Conservation (phyloP, 37 sponge, comb jelly and placozoan species). For the Cladorhizidae sp. region DNA sequence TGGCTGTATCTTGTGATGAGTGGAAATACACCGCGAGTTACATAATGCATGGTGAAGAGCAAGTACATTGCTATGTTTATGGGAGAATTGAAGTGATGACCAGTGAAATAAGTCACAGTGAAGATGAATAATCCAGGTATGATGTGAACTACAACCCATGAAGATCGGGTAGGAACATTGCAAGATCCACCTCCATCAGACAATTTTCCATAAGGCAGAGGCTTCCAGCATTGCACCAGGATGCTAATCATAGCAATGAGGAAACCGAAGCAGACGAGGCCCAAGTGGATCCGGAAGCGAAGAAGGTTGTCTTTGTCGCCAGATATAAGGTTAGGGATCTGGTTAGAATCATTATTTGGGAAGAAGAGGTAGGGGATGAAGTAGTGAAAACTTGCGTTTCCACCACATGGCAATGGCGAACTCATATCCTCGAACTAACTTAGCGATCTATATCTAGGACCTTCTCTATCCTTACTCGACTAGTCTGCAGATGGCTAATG, state of each 20-base stretch:
- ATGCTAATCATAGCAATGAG: constrained; percentile 52
- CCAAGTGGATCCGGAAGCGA: constrained; percentile 71
- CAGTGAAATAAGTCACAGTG: constrained; percentile 55
- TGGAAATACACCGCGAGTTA: constrained; percentile 58
- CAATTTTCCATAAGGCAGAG: constrained; percentile 73
- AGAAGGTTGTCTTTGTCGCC: constrained; percentile 6
- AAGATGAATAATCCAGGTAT: constrained; percentile 64
- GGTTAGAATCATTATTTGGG: not conserved
- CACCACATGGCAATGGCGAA: not conserved
- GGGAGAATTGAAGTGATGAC: constrained; percentile 16
- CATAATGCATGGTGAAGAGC: constrained; percentile 67
- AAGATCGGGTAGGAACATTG: constrained; percentile 41
- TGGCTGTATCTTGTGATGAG: constrained; percentile 36
- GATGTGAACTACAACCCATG: constrained; percentile 26
- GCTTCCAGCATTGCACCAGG: constrained; percentile 42
- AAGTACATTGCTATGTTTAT: constrained; percentile 55
- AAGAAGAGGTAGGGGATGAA: constrained; percentile 49
- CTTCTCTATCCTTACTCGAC: too few relatives aligned
- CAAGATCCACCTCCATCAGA: constrained; percentile 15
- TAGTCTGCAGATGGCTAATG: too few relatives aligned
- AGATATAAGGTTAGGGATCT: not conserved
- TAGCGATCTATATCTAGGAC: too few relatives aligned
- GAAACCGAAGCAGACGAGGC: constrained; percentile 58
- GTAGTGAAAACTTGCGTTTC: constrained; percentile 8
- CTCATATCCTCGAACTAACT: too few relatives aligned